Percentiles rank a stretch among this genome's conserved stretches.
These are phyloP conservation scores for Myotis lucifugus DNA, from an alignment of 2,113 vertebrate genomes.

Conservation along the genomic window DNA sequence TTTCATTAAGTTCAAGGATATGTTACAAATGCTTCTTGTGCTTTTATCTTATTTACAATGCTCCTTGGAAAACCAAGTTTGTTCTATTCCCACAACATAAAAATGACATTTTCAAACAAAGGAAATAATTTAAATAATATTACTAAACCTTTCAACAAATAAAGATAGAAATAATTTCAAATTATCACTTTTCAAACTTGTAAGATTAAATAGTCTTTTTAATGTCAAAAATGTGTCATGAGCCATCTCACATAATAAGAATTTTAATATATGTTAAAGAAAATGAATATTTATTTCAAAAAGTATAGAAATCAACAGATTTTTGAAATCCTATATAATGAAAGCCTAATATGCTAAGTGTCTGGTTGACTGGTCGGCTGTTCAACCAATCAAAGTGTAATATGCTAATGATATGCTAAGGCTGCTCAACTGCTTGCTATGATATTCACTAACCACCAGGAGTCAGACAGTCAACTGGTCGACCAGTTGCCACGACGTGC, in stretches of 20 bases:
- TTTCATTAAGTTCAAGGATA: not conserved
- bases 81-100: not conserved
- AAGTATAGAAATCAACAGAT: not conserved
- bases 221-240: not conserved
- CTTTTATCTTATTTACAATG: not conserved
- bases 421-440: too few relatives aligned
- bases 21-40: not conserved
- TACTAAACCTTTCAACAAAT: not conserved
- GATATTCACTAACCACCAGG: too few relatives aligned
- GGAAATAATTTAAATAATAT: not conserved
- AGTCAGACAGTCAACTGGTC: too few relatives aligned
- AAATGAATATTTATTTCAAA: not conserved
- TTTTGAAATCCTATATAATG: not conserved
- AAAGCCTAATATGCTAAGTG: too few relatives aligned
- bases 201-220: not conserved
- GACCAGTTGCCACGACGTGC: too few relatives aligned
- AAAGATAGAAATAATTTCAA: not conserved
- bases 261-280: not conserved
- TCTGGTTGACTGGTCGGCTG: too few relatives aligned
- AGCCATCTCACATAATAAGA: not conserved
- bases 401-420: too few relatives aligned
- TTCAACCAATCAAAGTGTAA: too few relatives aligned
- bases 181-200: not conserved
- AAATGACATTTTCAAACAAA: conserved; percentile 39
- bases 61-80: not conserved